Evolutionary conservation across 1,140 invertebrate species (phyloP).

Genomic region (Cydia fagiglandana): DNA sequence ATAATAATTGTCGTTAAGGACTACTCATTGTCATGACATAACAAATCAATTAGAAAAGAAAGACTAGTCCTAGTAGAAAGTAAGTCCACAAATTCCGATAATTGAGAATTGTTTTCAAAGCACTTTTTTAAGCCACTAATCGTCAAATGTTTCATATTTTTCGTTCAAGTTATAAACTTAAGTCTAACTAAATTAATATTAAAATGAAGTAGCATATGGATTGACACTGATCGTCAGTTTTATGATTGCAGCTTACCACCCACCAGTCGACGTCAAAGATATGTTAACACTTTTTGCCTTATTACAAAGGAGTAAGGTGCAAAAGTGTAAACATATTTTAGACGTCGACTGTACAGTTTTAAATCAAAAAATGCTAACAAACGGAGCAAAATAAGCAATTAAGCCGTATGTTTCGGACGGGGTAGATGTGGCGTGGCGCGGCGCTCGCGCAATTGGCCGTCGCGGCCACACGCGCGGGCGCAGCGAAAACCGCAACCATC

Average conservation of each 20-base stretch:
- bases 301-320: no score
- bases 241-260: background rate
- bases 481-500: conserved; percentile 5
- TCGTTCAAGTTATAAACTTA: no score
- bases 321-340: no score
- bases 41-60: background rate
- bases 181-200: no score
- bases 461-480: conserved; percentile 45
- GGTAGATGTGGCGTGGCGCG: conserved; percentile 58
- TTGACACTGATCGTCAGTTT: background rate
- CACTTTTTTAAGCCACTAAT: no score
- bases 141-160: no score
- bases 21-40: background rate
- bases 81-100: background rate
- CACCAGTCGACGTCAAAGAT: no score
- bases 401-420: conserved; percentile 51
- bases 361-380: conserved; percentile 1
- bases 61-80: background rate
- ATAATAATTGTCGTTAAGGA: background rate
- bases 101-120: background rate
- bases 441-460: conserved; percentile 54
- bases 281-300: no score
- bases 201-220: no score
- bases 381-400: conserved; percentile 57
- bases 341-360: no score